Percentiles rank a stretch among this genome's conserved stretches.
These are phyloP conservation scores for Semibalanus balanoides DNA, from an alignment of 1,140 invertebrate species.

Conservation along the genomic window DNA sequence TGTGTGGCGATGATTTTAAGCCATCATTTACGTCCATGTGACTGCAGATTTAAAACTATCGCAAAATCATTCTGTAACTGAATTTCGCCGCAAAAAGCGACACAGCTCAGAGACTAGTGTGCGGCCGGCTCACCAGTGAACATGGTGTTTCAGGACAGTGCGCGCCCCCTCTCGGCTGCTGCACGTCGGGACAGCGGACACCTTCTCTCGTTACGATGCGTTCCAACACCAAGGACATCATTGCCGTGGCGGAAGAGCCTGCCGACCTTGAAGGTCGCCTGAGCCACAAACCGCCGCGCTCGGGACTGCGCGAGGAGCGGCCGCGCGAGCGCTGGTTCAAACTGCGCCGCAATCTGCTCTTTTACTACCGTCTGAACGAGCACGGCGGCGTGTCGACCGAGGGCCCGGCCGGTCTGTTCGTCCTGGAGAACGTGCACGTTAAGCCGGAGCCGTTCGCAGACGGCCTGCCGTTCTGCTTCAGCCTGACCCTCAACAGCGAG, in stretches of 20 bases:
- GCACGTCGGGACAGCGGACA: no score
- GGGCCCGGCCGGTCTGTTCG: conserved; percentile 47
- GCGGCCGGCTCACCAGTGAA: no score
- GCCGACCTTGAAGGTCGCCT: conserved; percentile 47
- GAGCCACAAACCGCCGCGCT: conserved; percentile 39
- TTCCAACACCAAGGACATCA: conserved; percentile 46
- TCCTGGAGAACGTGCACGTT: conserved; percentile 49
- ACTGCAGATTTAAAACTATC: no score
- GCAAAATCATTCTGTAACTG: no score
- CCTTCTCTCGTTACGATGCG: conserved; percentile 34
- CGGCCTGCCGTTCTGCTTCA: conserved; percentile 18
- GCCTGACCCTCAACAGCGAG: background rate
- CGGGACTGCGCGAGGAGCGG: conserved; percentile 24
- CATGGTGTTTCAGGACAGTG: no score
- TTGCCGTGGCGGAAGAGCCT: conserved; percentile 38
- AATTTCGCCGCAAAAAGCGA: no score
- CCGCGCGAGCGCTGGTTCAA: conserved; percentile 50
- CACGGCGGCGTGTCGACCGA: conserved; percentile 40
- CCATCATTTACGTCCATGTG: no score
- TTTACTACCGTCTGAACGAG: conserved; percentile 55
- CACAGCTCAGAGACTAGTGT: no score
- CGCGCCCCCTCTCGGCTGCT: no score
- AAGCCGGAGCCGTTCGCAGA: conserved; percentile 42
- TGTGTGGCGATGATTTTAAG: no score
- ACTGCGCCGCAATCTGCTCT: conserved; percentile 48